Evolutionary conservation across 2,888 invertebrate genomes (phyloP).

Genomic region (Adelphocoris suturalis): DNA sequence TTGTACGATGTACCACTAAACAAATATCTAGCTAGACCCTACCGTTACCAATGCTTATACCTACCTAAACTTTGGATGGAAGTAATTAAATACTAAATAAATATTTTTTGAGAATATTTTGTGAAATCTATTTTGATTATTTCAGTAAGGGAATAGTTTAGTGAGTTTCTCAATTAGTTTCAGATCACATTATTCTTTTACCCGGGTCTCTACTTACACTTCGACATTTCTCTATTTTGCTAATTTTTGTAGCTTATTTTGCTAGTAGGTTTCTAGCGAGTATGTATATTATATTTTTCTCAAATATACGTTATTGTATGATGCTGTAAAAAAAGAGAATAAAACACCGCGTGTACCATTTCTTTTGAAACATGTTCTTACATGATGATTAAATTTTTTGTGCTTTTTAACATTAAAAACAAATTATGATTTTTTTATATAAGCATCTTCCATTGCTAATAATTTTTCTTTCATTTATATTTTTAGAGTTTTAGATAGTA

Average conservation of each 20-base stretch:
- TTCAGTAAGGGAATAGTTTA: conserved; percentile 21
- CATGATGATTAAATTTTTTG: conserved; percentile 44
- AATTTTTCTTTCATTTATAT: conserved; percentile 64
- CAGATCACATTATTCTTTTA: background rate
- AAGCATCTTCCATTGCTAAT: conserved; percentile 69
- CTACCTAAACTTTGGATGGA: conserved; percentile 24
- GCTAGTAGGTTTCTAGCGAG: conserved; percentile 31
- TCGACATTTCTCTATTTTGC: conserved; percentile 24
- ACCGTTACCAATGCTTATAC: conserved; percentile 36
- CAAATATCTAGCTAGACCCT: conserved; percentile 3
- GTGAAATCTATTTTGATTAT: conserved; percentile 56
- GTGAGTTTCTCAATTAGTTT: conserved; percentile 25
- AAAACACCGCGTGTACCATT: conserved; percentile 18
- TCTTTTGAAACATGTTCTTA: conserved; percentile 38
- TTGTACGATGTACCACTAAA: background rate
- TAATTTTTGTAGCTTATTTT: background rate
- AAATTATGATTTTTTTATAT: conserved; percentile 61
- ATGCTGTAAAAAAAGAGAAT: conserved; percentile 9
- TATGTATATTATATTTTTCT: conserved; percentile 28
- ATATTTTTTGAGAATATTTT: conserved; percentile 56
- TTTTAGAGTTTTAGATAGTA: conserved; percentile 70
- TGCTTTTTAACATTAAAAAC: conserved; percentile 63
- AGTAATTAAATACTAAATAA: conserved; percentile 11
- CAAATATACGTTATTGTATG: conserved; percentile 15
- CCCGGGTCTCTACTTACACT: conserved; percentile 33